A percentile compares a stretch with the other conserved stretches of the same genome.
Conservation (phyloP, 2,113 vertebrate species). For the Neolamprologus sp. region DNA sequence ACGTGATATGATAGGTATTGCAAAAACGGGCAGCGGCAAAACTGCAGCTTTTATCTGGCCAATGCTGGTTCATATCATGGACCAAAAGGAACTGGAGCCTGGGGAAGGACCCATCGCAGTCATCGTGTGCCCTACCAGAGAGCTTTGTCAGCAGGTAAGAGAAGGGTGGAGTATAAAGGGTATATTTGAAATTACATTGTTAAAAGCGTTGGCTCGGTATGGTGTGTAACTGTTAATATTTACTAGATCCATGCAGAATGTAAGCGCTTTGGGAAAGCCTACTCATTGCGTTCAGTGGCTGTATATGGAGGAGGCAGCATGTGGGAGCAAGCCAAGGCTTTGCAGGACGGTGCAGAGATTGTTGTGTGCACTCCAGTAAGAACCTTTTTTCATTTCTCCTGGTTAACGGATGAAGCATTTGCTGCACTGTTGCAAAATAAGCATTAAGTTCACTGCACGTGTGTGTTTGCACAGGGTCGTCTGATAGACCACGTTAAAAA, state of each 20-base stretch:
- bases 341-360: conserved; percentile 98
- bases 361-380: conserved; percentile 98
- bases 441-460: neutral
- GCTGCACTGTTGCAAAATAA: neutral
- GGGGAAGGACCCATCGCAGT: conserved; percentile 95
- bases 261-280: conserved; percentile 96
- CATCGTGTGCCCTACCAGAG: conserved; percentile 93
- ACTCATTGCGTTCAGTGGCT: conserved; percentile 92
- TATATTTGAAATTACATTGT: neutral
- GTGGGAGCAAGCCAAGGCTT: conserved; percentile 98
- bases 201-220: neutral
- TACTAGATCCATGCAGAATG: conserved; percentile 91
- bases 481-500: conserved; percentile 99
- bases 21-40: conserved; percentile 97
- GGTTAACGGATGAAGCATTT: neutral
- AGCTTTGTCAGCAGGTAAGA: conserved; percentile 95
- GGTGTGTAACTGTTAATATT: neutral
- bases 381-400: neutral
- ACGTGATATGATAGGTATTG: conserved; percentile 98
- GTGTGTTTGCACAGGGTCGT: conserved; percentile 77
- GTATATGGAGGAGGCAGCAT: conserved; percentile 98
- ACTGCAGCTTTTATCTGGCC: conserved; percentile 99
- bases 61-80: conserved; percentile 98
- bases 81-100: conserved; percentile 91
- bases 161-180: neutral